phyloP scores from a whole-genome alignment of 1,140 invertebrate genomes.

The Homalodisca vitripennis region DNA sequence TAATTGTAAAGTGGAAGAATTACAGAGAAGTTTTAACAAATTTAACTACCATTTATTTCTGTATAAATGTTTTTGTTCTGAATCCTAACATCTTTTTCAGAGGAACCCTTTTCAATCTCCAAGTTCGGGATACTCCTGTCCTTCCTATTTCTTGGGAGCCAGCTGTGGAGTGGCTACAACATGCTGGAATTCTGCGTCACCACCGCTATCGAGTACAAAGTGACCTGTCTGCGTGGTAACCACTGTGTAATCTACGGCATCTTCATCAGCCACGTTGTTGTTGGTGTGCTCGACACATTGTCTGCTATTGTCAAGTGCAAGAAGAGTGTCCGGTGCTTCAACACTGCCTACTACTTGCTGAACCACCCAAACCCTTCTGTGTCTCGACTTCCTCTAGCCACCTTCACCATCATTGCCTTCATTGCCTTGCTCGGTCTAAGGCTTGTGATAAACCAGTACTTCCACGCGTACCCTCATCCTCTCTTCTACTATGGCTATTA shows the following conservation, averaged over 20 bases:
- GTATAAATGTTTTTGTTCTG: no score
- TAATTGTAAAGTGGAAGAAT: no score
- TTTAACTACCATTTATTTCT: no score
- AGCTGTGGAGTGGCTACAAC: conserved; percentile 4
- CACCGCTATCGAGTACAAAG: conserved; percentile 14
- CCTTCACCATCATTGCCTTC: conserved; percentile 17
- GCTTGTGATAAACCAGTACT: not conserved
- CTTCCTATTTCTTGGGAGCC: not conserved
- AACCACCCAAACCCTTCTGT: conserved; percentile 3
- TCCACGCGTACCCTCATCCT: not conserved
- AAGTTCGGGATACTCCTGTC: not conserved
- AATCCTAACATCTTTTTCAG: no score
- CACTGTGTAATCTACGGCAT: conserved; percentile 6
- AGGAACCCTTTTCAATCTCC: conserved; percentile 4
- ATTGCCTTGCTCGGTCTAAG: not conserved
- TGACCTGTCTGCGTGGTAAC: conserved; percentile 14
- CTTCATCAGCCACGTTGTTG: conserved; percentile 4
- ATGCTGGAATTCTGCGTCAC: conserved; percentile 5
- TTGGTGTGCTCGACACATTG: not conserved
- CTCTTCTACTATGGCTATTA: conserved; percentile 19
- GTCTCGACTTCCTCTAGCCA: conserved; percentile 9
- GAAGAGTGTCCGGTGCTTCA: conserved; percentile 9
- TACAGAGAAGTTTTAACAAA: no score
- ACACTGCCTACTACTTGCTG: conserved; percentile 1
- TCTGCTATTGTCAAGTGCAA: conserved; percentile 14